Percentiles rank a stretch among this genome's conserved stretches.
These are phyloP conservation scores for Diloba caeruleocephala DNA, from an alignment of 2,888 invertebrate genomes.

Conservation along the genomic window DNA sequence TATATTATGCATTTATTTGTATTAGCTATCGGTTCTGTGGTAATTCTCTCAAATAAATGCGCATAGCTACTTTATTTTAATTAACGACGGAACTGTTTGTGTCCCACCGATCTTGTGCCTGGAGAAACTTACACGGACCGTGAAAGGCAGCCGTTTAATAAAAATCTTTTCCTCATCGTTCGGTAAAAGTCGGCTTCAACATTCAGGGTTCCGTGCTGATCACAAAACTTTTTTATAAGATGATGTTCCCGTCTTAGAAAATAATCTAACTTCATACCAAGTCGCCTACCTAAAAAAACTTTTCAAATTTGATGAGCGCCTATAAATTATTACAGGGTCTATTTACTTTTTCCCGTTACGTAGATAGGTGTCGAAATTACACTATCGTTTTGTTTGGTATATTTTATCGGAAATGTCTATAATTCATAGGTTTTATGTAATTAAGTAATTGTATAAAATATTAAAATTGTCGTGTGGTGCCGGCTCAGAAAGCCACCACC, in stretches of 20 bases:
- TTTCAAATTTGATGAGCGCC: constrained; percentile 53
- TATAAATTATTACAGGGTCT: constrained; percentile 42
- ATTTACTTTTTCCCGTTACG: constrained; percentile 18
- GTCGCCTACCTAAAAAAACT: constrained; percentile 39
- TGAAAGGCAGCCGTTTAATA: constrained; percentile 4
- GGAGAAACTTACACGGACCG: constrained; percentile 8
- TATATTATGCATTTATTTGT: too few species aligned
- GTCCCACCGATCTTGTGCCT: neutral
- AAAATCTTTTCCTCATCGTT: constrained; percentile 16
- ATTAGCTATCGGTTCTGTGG: too few species aligned
- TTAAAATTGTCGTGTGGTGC: too few species aligned
- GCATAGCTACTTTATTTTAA: too few species aligned
- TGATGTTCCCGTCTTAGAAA: constrained; percentile 42
- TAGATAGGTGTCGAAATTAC: constrained; percentile 23
- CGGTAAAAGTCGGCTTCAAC: constrained; percentile 19
- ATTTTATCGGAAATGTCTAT: constrained; percentile 4
- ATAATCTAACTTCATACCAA: constrained; percentile 55
- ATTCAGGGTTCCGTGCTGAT: constrained; percentile 26
- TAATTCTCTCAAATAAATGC: too few species aligned
- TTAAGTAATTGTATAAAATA: too few species aligned
- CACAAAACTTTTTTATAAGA: constrained; percentile 46
- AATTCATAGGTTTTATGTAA: too few species aligned
- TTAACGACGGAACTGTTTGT: neutral
- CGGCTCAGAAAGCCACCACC: too few species aligned
- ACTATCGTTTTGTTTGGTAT: constrained; percentile 33